Evolutionary conservation across 2,113 vertebrate species (phyloP), one percentile per base, ranked within the genome.

Genomic region (Cariama cristata): DNA sequence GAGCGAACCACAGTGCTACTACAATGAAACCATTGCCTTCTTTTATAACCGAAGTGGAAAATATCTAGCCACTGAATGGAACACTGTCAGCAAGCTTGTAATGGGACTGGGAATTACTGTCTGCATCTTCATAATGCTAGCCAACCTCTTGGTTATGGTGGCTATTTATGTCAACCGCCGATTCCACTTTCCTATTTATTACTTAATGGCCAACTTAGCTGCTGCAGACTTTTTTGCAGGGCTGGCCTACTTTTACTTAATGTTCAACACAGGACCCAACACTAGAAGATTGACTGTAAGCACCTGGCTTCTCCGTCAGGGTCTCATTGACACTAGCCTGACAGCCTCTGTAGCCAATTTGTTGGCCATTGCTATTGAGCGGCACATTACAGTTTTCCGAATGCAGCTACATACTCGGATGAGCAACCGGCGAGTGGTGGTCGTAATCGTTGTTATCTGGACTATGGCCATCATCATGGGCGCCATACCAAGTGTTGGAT

Each of bases 151-250:
- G 75, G 99, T 99, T 96, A 99, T 99, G 99, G 99, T 99, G 90
- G 99, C 99, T 93, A 99, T 99, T 98, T 99, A 99, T 11, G 99
- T 99, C 97, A 99, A 99, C 98, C 99, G 99, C 45, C 98, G 99
- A 87, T 99, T 99, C 98, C 99, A 99, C 96, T 99, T 99, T 93
- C 99, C 99, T 98, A 99, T 99, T 98, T 99, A 99, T 99, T 99
- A 99, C 97, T 98, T 99, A 97, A 99, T 99, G 99, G 99, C 99
- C 86, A 99, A 99, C 95, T 98, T 99, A 97, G 99, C 99, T 3
- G 99, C 99, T 64, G 99, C 99, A 6, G 99, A 99, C 98, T 99
- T 99, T 98, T 99, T 99, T 95, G 99, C 99, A 9, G 99, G 99
- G 76, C 97, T 99, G 97, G 99, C 99, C n/a, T 99, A 99, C 97